A percentile compares a stretch with the other conserved stretches of the same genome.
Conservation (phyloP, 2,797 vertebrate genomes). For the Arvicola amphibius region DNA sequence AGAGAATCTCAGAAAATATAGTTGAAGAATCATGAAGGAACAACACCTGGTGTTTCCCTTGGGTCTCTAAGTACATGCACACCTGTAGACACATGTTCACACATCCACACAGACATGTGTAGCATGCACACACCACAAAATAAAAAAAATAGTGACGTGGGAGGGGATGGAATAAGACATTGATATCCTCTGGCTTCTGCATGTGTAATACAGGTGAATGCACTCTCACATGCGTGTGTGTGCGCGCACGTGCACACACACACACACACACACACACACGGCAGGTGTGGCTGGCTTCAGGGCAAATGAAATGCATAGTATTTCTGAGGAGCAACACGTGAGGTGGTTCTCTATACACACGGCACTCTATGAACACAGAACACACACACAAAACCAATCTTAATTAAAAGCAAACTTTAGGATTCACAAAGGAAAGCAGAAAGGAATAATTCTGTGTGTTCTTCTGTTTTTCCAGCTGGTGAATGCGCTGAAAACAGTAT, state of each 20-base stretch:
- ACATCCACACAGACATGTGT: not conserved
- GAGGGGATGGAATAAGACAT: not conserved
- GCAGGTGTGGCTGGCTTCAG: not conserved
- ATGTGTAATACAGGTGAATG: not conserved
- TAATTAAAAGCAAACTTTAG: not conserved
- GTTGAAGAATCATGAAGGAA: not conserved
- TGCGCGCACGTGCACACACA: not conserved
- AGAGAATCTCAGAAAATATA: not conserved
- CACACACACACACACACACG: not conserved
- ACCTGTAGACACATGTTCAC: not conserved
- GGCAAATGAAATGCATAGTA: not conserved
- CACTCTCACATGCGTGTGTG: fast-evolving
- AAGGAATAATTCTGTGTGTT: slow-evolving; percentile 32
- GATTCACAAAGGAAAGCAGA: slow-evolving; percentile 24
- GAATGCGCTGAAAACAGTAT: slow-evolving; percentile 94
- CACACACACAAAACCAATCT: not conserved
- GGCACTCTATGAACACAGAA: not conserved
- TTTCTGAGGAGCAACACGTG: not conserved
- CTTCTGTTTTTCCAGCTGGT: slow-evolving; percentile 90
- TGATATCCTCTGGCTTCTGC: not conserved
- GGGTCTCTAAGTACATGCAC: not conserved
- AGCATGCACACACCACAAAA: not conserved
- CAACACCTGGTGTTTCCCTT: not conserved
- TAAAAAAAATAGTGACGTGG: not conserved
- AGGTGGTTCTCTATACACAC: not conserved